These are phyloP conservation scores for Euzetes globulus DNA, from an alignment of 2,888 invertebrate genomes.

Conservation along the genomic window DNA sequence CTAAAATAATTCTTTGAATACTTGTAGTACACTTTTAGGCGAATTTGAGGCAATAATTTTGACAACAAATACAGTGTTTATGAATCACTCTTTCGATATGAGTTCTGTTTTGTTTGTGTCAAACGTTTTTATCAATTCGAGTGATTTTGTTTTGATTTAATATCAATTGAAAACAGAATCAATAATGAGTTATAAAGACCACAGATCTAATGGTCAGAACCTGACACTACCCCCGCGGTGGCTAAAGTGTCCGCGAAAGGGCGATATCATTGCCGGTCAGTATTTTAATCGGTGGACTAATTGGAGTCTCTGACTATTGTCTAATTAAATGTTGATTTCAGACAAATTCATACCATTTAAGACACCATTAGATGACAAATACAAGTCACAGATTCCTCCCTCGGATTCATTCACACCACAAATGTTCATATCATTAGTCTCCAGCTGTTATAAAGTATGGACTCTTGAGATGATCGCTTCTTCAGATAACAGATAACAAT, in stretches of 20 bases:
- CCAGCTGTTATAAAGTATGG: constrained; percentile 65
- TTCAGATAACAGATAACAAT: no score
- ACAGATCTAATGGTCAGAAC: not conserved
- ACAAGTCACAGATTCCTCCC: constrained; percentile 74
- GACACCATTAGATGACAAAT: constrained; percentile 76
- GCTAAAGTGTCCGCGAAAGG: constrained; percentile 78
- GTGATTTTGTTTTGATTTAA: not conserved
- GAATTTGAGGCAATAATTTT: no score
- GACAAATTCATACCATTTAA: constrained; percentile 88
- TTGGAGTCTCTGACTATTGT: no score
- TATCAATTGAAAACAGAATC: not conserved
- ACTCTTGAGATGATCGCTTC: no score
- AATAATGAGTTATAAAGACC: not conserved
- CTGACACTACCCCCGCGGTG: constrained; percentile 54
- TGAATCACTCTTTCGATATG: not conserved
- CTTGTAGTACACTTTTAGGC: no score
- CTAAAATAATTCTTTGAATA: no score
- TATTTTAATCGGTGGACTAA: constrained; percentile 1
- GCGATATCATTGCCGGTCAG: constrained; percentile 55
- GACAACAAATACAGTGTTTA: not conserved
- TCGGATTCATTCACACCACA: constrained; percentile 73
- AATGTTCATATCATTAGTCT: constrained; percentile 74
- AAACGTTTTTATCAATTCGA: not conserved
- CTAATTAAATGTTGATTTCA: constrained; percentile 43
- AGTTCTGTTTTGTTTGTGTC: not conserved